phyloP scores from a whole-genome alignment of 1,140 invertebrate species.

The Oncopeltus fasciatus region DNA sequence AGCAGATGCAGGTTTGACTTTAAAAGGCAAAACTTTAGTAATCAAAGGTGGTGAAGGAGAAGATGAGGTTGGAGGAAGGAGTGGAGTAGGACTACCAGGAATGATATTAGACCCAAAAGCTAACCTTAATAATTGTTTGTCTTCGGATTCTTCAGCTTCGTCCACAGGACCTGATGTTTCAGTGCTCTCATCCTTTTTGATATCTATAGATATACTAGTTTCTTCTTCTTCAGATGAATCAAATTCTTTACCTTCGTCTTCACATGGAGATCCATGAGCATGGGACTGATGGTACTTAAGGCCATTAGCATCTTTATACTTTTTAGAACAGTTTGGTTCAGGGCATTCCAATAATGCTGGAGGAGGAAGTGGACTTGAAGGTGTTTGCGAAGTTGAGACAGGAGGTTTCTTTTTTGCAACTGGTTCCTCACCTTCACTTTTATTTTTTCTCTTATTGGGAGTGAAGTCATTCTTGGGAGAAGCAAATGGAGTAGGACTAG shows the following conservation, averaged over 20 bases:
- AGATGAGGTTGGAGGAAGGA: conserved; percentile 20
- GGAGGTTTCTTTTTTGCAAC: conserved; percentile 22
- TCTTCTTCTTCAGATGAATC: conserved; percentile 58
- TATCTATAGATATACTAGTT: conserved; percentile 24
- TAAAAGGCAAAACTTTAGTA: conserved; percentile 38
- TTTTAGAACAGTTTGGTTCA: conserved; percentile 92
- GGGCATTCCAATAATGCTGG: conserved; percentile 83
- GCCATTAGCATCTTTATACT: conserved; percentile 94
- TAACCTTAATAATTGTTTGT: conserved; percentile 30
- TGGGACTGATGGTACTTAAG: conserved; percentile 90
- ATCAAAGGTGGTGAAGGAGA: conserved; percentile 27
- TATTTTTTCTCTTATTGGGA: conserved; percentile 41
- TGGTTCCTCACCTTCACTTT: conserved; percentile 36
- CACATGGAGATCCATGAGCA: conserved; percentile 62
- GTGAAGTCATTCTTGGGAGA: conserved; percentile 45
- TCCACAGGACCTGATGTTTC: conserved; percentile 25
- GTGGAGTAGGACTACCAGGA: conserved; percentile 24
- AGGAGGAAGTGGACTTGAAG: conserved; percentile 35
- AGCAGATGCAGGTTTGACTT: conserved; percentile 54
- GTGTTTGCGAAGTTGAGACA: conserved; percentile 15
- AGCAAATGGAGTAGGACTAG: conserved; percentile 41
- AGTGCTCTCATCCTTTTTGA: conserved; percentile 25
- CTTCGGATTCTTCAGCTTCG: conserved; percentile 21
- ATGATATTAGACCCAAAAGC: conserved; percentile 22
- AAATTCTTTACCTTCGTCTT: conserved; percentile 48